These are phyloP conservation scores for Epinotia bilunana DNA, from an alignment of 2,888 invertebrate species.

Conservation along the genomic window DNA sequence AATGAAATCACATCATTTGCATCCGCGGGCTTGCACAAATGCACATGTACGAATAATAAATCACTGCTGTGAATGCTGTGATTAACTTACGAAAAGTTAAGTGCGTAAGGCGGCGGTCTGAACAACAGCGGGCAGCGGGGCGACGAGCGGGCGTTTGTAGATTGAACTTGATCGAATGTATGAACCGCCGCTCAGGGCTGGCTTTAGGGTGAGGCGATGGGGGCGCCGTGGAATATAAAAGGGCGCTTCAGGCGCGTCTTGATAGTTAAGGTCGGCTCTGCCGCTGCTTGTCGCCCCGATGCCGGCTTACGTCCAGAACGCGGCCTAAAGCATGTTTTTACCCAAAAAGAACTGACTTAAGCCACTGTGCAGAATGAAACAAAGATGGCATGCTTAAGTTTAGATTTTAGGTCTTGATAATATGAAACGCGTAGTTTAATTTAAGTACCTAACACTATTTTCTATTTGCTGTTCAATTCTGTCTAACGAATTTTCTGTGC, in stretches of 20 bases:
- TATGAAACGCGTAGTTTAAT: slow-evolving; percentile 9
- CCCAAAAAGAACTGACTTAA: background rate
- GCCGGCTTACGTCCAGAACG: no score
- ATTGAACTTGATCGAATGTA: no score
- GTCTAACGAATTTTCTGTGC: background rate
- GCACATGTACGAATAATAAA: slow-evolving; percentile 1
- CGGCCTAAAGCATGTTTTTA: background rate
- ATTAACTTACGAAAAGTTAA: slow-evolving; percentile 5
- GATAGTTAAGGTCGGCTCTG: no score
- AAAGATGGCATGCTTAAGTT: background rate
- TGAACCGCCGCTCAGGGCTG: no score
- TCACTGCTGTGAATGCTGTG: slow-evolving; percentile 6
- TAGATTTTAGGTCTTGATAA: slow-evolving; percentile 1
- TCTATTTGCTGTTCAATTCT: background rate
- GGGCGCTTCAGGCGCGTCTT: no score
- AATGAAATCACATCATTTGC: background rate
- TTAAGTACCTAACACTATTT: background rate
- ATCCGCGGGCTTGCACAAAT: background rate
- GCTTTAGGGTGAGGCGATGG: no score
- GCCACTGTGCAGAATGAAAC: background rate
- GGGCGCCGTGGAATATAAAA: no score
- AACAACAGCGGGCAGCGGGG: no score
- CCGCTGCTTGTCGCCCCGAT: no score
- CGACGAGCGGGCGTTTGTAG: no score
- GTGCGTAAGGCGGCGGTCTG: background rate